Evolutionary conservation across 2,888 invertebrate genomes (phyloP), one percentile per base, ranked within the genome.

Genomic region (Anthophora plumipes): DNA sequence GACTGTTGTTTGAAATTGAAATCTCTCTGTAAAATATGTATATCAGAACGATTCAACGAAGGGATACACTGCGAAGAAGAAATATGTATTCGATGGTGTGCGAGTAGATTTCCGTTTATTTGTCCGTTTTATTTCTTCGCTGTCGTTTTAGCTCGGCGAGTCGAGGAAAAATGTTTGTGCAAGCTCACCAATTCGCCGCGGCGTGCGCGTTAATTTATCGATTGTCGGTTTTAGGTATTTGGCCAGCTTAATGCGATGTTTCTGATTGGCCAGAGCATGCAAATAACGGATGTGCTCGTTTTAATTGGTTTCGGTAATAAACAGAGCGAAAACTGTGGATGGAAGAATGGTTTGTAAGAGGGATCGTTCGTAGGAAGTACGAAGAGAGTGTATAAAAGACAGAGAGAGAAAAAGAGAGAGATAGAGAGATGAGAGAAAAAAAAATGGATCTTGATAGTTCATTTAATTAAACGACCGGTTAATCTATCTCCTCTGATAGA

Each of bases 181-280:
- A 2, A 22, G 31, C n/a, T 14, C 48, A 12, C 12, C 12, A 64
- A 64, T 71, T 46, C 46, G 46, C 9, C 17, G 9, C 70, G 17
- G 4, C 41, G 1, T 7, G n/a, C 12, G 22, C 12, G 55, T 50
- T 60, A 54, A 69, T 64, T 59, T 70, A 79, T 77, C 20, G 79
- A 79, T 70, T 69, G 31, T 31, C 31, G 60, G 66, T 77, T 79
- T 63, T 60, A 64, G 60, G 60, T 60, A 39, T 70, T 70, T 70
- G 39, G 46, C 11, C 20, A 41, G 60, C 22, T 69, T 48, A 60
- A 70, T 70, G 41, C 50, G 50, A 25, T 69, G 52, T 39, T 52
- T 66, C 68, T 46, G 59, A 69, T 64, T 63, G 69, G 73, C 12
- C 52, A 48, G 41, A 43, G 41, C 43, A 48, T 59, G 60, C 57